Evolutionary conservation across 2,113 vertebrate species (phyloP).

Genomic region (Nymphicus hollandicus): DNA sequence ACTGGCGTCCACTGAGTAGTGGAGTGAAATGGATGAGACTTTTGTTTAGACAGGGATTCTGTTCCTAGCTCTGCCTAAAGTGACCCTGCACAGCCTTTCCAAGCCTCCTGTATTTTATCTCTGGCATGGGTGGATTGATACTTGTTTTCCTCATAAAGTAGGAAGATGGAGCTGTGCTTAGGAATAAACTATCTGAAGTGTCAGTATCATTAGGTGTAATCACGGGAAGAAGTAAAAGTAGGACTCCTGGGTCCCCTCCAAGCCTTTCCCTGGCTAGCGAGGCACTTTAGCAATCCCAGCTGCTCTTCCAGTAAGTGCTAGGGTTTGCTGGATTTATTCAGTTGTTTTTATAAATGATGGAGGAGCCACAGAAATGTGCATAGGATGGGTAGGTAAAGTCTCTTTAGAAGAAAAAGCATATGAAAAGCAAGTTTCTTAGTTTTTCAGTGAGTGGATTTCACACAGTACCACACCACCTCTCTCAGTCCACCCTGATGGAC

Average conservation of each 20-base stretch:
- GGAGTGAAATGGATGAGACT: neutral
- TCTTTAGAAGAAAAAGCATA: neutral
- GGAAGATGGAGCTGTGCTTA: neutral
- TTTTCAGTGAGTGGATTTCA: neutral
- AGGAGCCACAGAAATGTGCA: neutral
- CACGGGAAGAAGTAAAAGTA: neutral
- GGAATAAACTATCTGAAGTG: neutral
- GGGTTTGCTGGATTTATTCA: neutral
- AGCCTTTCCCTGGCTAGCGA: neutral
- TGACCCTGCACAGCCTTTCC: neutral
- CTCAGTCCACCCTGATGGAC: neutral
- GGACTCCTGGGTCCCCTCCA: neutral
- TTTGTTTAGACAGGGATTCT: constrained; percentile 35
- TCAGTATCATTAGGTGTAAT: neutral
- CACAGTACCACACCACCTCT: neutral
- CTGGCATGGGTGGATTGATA: neutral
- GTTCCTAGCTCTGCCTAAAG: neutral
- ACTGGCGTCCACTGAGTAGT: neutral
- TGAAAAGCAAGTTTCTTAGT: neutral
- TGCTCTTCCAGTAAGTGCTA: neutral
- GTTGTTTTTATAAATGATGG: neutral
- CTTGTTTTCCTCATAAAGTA: neutral
- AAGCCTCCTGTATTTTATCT: neutral
- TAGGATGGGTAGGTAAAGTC: neutral
- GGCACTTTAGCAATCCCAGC: neutral